These are phyloP conservation scores for Drosophila biarmipes DNA, from an alignment of 1,140 invertebrate species.

Conservation along the genomic window DNA sequence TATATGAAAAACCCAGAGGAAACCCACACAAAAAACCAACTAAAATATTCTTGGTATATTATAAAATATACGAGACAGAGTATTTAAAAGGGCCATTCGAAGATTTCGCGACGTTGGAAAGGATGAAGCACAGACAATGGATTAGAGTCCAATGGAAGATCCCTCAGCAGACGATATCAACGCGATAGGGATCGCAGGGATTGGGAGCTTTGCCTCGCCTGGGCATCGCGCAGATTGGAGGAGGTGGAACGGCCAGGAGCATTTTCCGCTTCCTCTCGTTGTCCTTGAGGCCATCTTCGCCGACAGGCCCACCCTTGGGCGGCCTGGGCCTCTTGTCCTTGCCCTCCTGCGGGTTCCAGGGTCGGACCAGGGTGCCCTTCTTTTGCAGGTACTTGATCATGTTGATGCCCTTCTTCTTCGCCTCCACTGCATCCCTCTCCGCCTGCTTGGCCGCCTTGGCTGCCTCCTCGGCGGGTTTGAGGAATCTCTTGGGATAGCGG, in stretches of 20 bases:
- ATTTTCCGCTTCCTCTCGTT: conserved; percentile 18
- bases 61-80: background rate
- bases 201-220: conserved; percentile 13
- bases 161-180: conserved; percentile 6
- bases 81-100: conserved; percentile 9
- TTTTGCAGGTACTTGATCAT: conserved; percentile 55
- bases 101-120: background rate
- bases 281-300: conserved; percentile 38
- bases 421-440: background rate
- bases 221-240: conserved; percentile 3
- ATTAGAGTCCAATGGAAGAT: background rate
- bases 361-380: conserved; percentile 14
- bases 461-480: conserved; percentile 8
- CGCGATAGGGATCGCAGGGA: conserved; percentile 6
- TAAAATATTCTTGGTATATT: background rate
- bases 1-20: too few relatives aligned
- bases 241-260: conserved; percentile 6
- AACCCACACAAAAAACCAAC: background rate
- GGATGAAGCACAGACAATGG: background rate
- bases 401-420: conserved; percentile 24
- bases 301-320: background rate
- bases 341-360: conserved; percentile 39
- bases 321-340: conserved; percentile 13
- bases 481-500: conserved; percentile 28
- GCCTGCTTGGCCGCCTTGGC: conserved; percentile 18